A percentile compares a stretch with the other conserved stretches of the same genome.
These are phyloP conservation scores for Eulemur mongoz DNA, from an alignment of 2,797 vertebrate genomes.

Conservation along the genomic window DNA sequence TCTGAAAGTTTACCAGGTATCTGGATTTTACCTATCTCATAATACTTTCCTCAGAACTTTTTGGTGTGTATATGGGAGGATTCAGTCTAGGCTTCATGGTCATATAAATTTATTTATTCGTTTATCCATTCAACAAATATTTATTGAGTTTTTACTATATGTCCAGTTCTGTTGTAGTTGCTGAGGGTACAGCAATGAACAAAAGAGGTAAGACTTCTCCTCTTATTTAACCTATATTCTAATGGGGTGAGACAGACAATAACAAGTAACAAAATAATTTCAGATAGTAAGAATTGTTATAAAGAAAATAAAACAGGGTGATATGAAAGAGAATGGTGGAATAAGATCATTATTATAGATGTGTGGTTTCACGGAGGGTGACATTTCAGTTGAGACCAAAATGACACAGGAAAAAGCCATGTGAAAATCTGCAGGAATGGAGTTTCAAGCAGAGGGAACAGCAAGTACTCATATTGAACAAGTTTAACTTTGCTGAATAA, in stretches of 20 bases:
- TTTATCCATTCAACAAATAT: not conserved
- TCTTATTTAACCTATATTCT: constrained; percentile 27
- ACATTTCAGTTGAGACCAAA: not conserved
- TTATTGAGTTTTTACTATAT: not conserved
- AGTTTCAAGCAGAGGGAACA: not conserved
- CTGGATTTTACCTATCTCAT: not conserved
- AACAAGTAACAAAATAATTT: constrained; percentile 19
- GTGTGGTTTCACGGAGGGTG: not conserved
- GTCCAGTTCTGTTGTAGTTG: constrained; percentile 8
- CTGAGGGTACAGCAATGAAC: not conserved
- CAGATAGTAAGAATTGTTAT: not conserved
- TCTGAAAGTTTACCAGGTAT: not conserved
- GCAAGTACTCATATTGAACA: not conserved
- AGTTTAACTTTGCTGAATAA: constrained; percentile 12
- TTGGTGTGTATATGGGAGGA: not conserved
- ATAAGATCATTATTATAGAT: not conserved
- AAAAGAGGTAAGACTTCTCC: not conserved
- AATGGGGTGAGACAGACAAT: not conserved
- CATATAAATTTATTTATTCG: not conserved
- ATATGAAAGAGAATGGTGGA: not conserved
- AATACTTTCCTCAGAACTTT: not conserved
- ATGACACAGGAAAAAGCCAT: not conserved
- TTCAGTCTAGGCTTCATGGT: not conserved
- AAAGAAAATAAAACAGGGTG: not conserved
- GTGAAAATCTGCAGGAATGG: not conserved